Percentiles rank a stretch among this genome's conserved stretches.
These are phyloP conservation scores for Megaceryle maxima DNA, from an alignment of 2,113 vertebrate species.

Conservation along the genomic window DNA sequence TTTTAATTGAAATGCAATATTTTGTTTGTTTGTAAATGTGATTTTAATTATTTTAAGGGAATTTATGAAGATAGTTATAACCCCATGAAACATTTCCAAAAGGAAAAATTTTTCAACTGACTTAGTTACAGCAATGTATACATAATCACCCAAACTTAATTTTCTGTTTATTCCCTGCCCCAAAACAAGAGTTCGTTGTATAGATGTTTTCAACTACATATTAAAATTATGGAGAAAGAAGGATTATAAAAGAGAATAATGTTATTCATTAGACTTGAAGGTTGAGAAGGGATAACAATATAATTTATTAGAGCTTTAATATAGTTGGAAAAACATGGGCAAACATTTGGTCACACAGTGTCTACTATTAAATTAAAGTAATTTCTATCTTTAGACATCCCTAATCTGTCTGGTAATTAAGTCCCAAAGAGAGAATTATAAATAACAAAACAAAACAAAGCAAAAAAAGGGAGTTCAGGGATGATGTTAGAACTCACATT, in stretches of 20 bases:
- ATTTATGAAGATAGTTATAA: not conserved
- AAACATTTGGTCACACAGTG: not conserved
- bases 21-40: not conserved
- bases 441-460: not conserved
- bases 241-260: not conserved
- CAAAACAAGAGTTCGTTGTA: not conserved
- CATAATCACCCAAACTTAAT: not conserved
- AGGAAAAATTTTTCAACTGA: not conserved
- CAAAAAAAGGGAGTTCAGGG: not conserved
- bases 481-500: not conserved
- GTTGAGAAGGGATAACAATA: not conserved
- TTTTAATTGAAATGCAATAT: not conserved
- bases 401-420: not conserved
- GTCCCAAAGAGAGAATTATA: not conserved
- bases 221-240: not conserved
- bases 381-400: not conserved
- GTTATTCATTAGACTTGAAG: not conserved
- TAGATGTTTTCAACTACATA: not conserved
- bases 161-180: not conserved
- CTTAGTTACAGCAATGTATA: not conserved
- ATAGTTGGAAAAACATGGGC: not conserved
- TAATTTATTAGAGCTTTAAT: not conserved
- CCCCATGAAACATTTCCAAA: not conserved
- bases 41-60: not conserved
- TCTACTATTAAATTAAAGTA: not conserved